Evolutionary conservation across 2,888 invertebrate genomes (phyloP), one percentile per base, ranked within the genome.

Genomic region (Ormyrus labotus): DNA sequence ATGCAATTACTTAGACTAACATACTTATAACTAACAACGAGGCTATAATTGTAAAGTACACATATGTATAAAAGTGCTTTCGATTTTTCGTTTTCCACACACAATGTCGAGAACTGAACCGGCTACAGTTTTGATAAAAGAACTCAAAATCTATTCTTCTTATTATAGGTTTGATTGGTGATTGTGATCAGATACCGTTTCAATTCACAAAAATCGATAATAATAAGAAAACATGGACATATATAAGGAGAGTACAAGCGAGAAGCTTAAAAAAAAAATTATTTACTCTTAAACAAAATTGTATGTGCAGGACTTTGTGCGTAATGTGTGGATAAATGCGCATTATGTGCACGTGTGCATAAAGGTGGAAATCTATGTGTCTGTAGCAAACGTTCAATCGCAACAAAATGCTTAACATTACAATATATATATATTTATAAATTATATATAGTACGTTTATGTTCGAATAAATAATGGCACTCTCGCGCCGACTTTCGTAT

Each of bases 391-490:
- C 48, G 55, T 9, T 69, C 9, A 53, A 68, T 69, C 69, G 76
- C 45, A 76, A 71, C 53, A 72, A 53, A 48, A 71, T 9, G 3
- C 67, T n/a, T 69, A 73, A 79, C 10, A 19, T 79, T 73, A 63
- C 53, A 67, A 68, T 65, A 68, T 73, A 78, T 57, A 57, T 63
- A 64, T 71, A 68, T 76, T 61, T 72, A 80, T 80, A 75, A 70
- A 74, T 75, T 75, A 80, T 71, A 34, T 34, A 70, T 47, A 70
- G 60, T 80, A 75, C 64, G 51, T 50, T 55, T 80, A 64, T 65
- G 45, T 58, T 71, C n/a, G 70, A 80, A 80, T 80, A 80, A 80
- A 80, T 80, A 80, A 60, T 65, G 75, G 74, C 80, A 80, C 65
- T 71, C 69, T 65, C 58, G 74, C 63, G 75, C 69, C 74, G 47